Evolutionary conservation across 2,113 vertebrate genomes (phyloP).

Genomic region (Coptodon rendalli): DNA sequence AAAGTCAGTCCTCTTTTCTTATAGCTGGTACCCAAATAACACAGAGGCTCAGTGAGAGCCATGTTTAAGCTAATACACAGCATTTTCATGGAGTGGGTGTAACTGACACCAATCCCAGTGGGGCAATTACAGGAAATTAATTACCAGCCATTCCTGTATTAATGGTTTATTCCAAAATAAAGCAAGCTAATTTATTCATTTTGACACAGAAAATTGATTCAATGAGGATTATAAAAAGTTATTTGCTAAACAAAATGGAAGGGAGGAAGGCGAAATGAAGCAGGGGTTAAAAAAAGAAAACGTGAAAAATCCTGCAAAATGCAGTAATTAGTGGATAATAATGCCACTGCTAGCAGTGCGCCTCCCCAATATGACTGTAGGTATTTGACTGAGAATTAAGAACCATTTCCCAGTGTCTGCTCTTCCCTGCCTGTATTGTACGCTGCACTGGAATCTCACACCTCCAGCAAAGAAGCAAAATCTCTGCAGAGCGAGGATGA

Average conservation of each 20-base stretch:
- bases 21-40: slow-evolving; percentile 24
- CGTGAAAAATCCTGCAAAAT: slow-evolving; percentile 59
- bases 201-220: slow-evolving; percentile 68
- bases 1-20: background rate
- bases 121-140: slow-evolving; percentile 75
- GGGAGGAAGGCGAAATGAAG: slow-evolving; percentile 48
- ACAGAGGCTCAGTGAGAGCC: slow-evolving; percentile 41
- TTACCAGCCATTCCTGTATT: slow-evolving; percentile 70
- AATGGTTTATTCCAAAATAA: slow-evolving; percentile 73
- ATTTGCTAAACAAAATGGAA: slow-evolving; percentile 69
- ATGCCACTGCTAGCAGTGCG: slow-evolving; percentile 26
- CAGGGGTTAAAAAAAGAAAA: slow-evolving; percentile 69
- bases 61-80: slow-evolving; percentile 62
- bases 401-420: slow-evolving; percentile 27
- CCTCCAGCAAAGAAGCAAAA: slow-evolving; percentile 54
- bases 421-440: slow-evolving; percentile 63
- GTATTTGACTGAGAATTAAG: slow-evolving; percentile 29
- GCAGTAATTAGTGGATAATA: slow-evolving; percentile 61
- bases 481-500: slow-evolving; percentile 32
- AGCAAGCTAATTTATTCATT: slow-evolving; percentile 70
- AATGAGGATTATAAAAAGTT: slow-evolving; percentile 70
- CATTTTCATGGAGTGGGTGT: slow-evolving; percentile 65
- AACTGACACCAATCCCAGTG: slow-evolving; percentile 71
- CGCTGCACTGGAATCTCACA: slow-evolving; percentile 9
- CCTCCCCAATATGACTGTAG: slow-evolving; percentile 42